Percentiles rank a stretch among this genome's conserved stretches.
phyloP scores from a whole-genome alignment of 2,797 vertebrate genomes.

The Gymnoscopelus braueri region DNA sequence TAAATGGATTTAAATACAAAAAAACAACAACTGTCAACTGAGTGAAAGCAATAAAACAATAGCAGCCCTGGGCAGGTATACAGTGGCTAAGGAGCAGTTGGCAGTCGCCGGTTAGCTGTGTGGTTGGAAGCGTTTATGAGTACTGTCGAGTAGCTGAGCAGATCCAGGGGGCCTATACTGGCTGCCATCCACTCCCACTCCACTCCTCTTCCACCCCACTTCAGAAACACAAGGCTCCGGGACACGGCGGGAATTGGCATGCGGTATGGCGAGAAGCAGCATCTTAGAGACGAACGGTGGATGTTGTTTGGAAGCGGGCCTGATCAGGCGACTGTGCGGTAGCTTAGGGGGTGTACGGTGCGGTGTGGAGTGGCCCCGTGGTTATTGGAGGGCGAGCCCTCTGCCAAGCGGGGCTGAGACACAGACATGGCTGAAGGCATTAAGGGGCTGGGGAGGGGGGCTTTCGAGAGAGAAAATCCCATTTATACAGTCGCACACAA shows the following conservation, averaged over 20 bases:
- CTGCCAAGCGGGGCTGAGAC: conserved; percentile 57
- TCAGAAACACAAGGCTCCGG: conserved; percentile 5
- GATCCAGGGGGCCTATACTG: background rate
- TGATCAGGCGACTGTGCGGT: conserved; percentile 50
- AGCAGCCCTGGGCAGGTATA: no score
- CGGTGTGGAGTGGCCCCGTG: conserved; percentile 30
- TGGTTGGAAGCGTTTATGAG: conserved; percentile 1
- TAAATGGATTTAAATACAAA: no score
- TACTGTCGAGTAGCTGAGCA: background rate
- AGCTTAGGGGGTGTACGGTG: conserved; percentile 48
- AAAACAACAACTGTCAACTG: no score
- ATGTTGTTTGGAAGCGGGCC: conserved; percentile 41
- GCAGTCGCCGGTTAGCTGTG: background rate
- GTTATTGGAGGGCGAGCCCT: conserved; percentile 16
- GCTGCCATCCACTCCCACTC: background rate
- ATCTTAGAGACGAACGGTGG: conserved; percentile 16
- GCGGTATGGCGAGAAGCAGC: conserved; percentile 2
- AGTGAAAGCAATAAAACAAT: no score
- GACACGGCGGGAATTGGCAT: conserved; percentile 36
- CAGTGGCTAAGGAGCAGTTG: no score
- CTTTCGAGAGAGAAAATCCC: conserved; percentile 54
- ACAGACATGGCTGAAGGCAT: conserved; percentile 43
- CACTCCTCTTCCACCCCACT: conserved; percentile 30
- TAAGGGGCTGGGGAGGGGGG: conserved; percentile 10
- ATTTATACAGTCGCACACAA: conserved; percentile 18